Base-by-base conservation (phyloP, 2,113 vertebrate genomes). In the Sceloporus undulatus region DNA sequence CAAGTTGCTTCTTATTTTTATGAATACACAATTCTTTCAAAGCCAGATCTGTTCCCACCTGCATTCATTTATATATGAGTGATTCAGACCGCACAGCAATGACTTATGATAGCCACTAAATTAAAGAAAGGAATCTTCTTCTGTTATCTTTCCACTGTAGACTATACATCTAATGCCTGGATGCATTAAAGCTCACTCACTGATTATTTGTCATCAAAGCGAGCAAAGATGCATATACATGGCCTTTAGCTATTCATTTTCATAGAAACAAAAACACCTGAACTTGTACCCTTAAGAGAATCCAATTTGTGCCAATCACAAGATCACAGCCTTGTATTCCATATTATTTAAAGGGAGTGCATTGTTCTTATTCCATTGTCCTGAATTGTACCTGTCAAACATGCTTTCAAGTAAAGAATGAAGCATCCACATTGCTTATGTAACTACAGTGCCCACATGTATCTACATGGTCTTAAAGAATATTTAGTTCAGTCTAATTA, bases 51-150 rank as follows among this genome's bases (percentile, higher is more conserved):
- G 14, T 59, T 59, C 56, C 76, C 78, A 4, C 0, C 8, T 34
- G n/a, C 71, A 73, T 73, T n/a, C 23, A 77, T 77, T 25, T 77
- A 77, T 52, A 70, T 27, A 91, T 29, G 8, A 86, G n/a, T 87
- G 80, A 92, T 80, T 81, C 59, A 89, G 34, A 82, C 85, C 86
- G 87, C 18, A 66, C 54, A 40, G 79, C 66, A 19, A 3, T 18
- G 87, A 85, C 54, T 87, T 68, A 84, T 2, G 70, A 68, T 56
- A 65, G 73, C 40, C 77, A 89, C 54, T 82, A 88, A 88, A 48
- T 1, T 16, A 27, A 66, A 59, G 56, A 66, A 42, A 82, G 14
- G 9, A 38, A 66, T 59, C 0, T 48, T 79, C 81, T 27, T 89
- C 73, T 21, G 16, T 82, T 81, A 29, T 19, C 34, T 79, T 25